These are phyloP conservation scores for Semaprochilodus insignis DNA, from an alignment of 2,797 vertebrate species.

Conservation along the genomic window DNA sequence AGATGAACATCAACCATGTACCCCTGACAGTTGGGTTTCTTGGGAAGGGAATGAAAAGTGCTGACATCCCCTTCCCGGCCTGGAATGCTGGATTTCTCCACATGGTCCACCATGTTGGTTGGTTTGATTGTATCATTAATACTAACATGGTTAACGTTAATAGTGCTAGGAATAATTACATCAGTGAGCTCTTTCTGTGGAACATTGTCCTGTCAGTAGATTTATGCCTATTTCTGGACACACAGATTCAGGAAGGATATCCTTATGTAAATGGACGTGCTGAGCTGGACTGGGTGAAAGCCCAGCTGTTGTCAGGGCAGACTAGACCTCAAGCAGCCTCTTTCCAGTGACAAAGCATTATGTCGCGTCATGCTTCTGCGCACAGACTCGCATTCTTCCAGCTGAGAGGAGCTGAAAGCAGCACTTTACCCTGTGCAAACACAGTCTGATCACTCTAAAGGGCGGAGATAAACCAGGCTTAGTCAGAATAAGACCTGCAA, in stretches of 20 bases:
- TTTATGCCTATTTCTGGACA: too few relatives aligned
- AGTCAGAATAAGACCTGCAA: not conserved
- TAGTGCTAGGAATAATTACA: too few relatives aligned
- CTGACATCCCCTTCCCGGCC: too few relatives aligned
- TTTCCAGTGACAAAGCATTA: not conserved
- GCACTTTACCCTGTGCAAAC: slow-evolving; percentile 9
- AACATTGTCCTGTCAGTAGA: too few relatives aligned
- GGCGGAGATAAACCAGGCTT: not conserved
- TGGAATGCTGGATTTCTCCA: too few relatives aligned
- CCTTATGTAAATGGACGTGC: not conserved
- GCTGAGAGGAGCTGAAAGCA: slow-evolving; percentile 19
- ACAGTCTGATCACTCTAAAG: slow-evolving; percentile 4
- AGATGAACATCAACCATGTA: too few relatives aligned
- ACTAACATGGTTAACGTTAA: too few relatives aligned
- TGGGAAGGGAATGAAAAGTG: too few relatives aligned
- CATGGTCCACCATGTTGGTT: too few relatives aligned
- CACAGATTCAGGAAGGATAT: not conserved
- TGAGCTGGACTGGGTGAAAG: not conserved
- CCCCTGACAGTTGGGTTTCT: too few relatives aligned
- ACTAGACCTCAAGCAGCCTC: not conserved
- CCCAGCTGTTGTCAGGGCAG: not conserved
- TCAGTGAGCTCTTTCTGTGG: too few relatives aligned
- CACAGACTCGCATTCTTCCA: not conserved
- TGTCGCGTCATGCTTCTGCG: slow-evolving; percentile 16
- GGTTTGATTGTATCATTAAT: too few relatives aligned